A percentile compares a stretch with the other conserved stretches of the same genome.
Conservation (phyloP, 2,113 vertebrate genomes). For the Strix uralensis region DNA sequence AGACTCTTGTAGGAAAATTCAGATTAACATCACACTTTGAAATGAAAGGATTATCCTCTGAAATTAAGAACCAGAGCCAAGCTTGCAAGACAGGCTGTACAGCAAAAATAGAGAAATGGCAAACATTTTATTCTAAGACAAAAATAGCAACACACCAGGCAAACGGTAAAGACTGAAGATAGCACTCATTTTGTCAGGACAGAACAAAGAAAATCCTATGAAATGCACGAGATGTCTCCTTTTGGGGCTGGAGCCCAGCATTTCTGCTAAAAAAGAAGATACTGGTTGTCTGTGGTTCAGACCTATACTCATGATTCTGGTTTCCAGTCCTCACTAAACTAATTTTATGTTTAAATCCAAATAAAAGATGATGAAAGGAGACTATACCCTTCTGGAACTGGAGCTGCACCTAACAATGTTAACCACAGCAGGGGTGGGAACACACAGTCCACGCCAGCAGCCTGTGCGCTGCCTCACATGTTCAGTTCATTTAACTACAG, state of each 20-base stretch:
- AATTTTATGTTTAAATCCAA: not conserved
- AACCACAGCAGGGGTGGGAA: not conserved
- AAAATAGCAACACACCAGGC: not conserved
- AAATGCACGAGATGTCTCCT: not conserved
- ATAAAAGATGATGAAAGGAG: not conserved
- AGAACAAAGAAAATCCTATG: not conserved
- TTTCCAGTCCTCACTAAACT: not conserved
- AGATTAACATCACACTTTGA: not conserved
- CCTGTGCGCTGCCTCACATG: not conserved
- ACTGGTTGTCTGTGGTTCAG: not conserved
- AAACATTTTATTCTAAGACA: not conserved
- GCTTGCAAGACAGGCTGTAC: not conserved
- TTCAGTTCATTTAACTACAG: not conserved
- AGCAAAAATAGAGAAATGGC: not conserved
- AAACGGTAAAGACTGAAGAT: not conserved
- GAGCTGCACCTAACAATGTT: not conserved
- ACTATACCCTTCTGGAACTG: not conserved
- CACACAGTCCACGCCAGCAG: not conserved
- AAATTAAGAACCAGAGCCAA: not conserved
- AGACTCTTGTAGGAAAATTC: not conserved
- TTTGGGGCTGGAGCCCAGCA: not conserved
- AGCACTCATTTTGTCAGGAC: not conserved
- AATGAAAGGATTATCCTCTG: not conserved
- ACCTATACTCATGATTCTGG: not conserved
- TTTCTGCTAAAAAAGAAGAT: not conserved